Conservation (phyloP, 2,797 vertebrate species). For the Siniperca scherzeri region DNA sequence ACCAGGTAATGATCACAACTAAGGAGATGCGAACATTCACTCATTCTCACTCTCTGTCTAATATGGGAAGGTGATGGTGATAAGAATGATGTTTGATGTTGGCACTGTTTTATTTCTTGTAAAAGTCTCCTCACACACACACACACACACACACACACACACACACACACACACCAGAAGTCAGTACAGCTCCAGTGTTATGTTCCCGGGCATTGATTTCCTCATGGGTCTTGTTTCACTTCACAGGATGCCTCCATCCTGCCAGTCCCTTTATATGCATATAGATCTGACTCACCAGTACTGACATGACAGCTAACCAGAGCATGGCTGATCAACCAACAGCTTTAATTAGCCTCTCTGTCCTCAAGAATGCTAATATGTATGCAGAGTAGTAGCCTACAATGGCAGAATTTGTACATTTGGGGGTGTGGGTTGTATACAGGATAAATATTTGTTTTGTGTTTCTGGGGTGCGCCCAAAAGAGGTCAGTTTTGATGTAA, state of each 20-base stretch:
- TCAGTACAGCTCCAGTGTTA: conserved; percentile 2
- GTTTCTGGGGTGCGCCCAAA: conserved; percentile 19
- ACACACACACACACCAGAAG: conserved; percentile 6
- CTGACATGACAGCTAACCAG: conserved; percentile 51
- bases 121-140: background rate
- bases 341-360: conserved; percentile 42
- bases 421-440: background rate
- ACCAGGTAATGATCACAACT: conserved; percentile 88
- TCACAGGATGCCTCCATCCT: conserved; percentile 38
- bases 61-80: background rate
- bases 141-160: background rate
- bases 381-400: background rate
- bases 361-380: conserved; percentile 2
- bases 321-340: conserved; percentile 39
- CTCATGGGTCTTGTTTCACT: conserved; percentile 47
- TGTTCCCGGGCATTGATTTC: conserved; percentile 41
- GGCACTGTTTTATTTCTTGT: background rate
- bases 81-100: background rate
- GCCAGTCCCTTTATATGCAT: conserved; percentile 31
- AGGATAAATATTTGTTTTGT: background rate
- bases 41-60: background rate
- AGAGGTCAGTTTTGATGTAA: conserved; percentile 23
- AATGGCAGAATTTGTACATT: background rate
- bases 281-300: conserved; percentile 20
- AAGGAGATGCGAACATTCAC: background rate